Base-by-base conservation (phyloP, 2,888 invertebrate genomes). In the Ctenicera cuprea region DNA sequence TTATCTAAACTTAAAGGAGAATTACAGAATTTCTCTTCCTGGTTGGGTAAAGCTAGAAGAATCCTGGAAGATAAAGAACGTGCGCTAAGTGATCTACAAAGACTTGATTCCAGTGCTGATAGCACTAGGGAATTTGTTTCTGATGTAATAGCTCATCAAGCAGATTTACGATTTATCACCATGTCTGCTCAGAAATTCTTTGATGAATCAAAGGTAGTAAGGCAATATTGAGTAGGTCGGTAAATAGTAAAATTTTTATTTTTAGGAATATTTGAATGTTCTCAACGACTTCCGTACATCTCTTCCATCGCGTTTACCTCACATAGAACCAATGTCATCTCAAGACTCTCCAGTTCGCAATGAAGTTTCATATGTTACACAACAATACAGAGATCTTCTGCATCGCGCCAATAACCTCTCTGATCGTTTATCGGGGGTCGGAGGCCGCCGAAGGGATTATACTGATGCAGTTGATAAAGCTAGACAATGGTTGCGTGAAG, bases 151-250 rank as follows among this genome's bases (percentile, higher is more conserved):
- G 95, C 97, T 0, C 98, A 98, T 85, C 97, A 98, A 86, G 98
- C 97, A 0, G 98, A 98, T 87, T 88, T 98, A 33, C 89, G 98
- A 71, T 98, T 98, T 87, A 96, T 98, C 80, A 96, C 97, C 2
- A 97, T 98, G 95, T 94, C 97, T 0, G 97, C 97, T 0, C 97
- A 97, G 88, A 97, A 97, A 87, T 98, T 97, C 86, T 93, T 97
- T 22, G 97, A 98, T 82, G 97, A 98, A 87, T 95, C 97, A 86
- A 97, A 97, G 90, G 94, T 93, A n/a, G 66, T 38, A 14, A 57
- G 1, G 12, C 18, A 61, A 37, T 33, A 52, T 33, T 7, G 20
- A 48, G 20, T 54, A 16, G 8, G n/a, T 48, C 48, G n/a, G 16
- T 2, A 18, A 22, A 20, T 11, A n/a, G 16, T 41, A 26, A 11